Base-by-base conservation (phyloP, 1,140 invertebrate genomes). In the Heliconius nattereri region DNA sequence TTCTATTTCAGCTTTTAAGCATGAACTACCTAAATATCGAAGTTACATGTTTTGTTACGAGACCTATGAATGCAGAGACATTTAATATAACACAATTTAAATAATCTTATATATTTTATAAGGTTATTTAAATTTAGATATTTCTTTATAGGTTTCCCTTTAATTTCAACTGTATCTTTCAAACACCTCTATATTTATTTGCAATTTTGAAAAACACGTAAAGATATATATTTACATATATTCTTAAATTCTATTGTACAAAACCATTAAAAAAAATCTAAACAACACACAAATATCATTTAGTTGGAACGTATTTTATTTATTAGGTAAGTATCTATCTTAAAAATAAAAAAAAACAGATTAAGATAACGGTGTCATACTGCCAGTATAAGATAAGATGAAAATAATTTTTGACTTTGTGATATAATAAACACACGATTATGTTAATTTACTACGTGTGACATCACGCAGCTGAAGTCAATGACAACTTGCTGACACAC, bases 381-480 rank as follows among this genome's bases (percentile, higher is more conserved):
- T n/a, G 60, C 29, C 60, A 40, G 70, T n/a, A 0, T 23, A 72
- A 81, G 76, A 82, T 85, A 84, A 83, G 81, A 79, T 40, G 70
- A 66, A 76, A 74, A 77, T 57, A 73, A 73, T 83, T 78, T 85
- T 84, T 88, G 77, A 85, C 75, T 84, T 87, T 82, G 82, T 83
- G 85, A 81, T 83, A 83, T 83, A 84, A 85, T 77, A 79, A 82
- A 84, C 80, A 84, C 81, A 85, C 78, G 85, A 86, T 86, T 88
- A 88, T 86, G 89, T 85, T 91, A 89, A 92, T 90, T 89, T 91
- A 92, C 86, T 89, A 87, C 84, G 57, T 72, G 80, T 92, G 90
- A 91, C 88, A 89, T 90, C 90, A 91, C 37, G 40, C 26, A 52
- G 75, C 60, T 84, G 73, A 81, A 75, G 60, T 84, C 85, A 85